These are phyloP conservation scores for Cavia aperea DNA, from an alignment of 2,113 vertebrate genomes.

Conservation along the genomic window DNA sequence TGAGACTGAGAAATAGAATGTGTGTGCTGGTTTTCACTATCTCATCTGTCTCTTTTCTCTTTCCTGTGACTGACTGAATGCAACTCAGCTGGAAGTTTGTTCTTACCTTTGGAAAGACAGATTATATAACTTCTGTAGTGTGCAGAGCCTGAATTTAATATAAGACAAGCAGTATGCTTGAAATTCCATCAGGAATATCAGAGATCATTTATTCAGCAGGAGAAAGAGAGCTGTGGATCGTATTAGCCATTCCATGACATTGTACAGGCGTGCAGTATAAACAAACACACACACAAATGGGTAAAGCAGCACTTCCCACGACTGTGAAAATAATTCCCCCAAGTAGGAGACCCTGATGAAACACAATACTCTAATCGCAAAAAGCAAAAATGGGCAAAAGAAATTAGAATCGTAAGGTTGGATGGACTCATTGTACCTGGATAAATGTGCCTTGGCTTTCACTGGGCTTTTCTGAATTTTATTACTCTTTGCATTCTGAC, in stretches of 20 bases:
- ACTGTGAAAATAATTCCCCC: constrained; percentile 13
- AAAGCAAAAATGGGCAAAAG: constrained; percentile 24
- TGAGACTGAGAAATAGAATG: neutral
- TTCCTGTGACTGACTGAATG: neutral
- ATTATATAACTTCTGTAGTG: neutral
- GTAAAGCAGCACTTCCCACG: neutral
- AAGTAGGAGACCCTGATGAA: neutral
- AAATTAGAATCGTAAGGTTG: neutral
- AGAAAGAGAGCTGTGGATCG: constrained; percentile 2
- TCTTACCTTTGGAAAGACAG: constrained; percentile 3
- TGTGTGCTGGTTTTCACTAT: neutral
- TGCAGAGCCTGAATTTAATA: constrained; percentile 41
- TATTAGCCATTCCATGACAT: constrained; percentile 2
- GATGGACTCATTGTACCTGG: constrained; percentile 32
- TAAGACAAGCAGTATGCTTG: constrained; percentile 21
- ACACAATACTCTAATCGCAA: neutral
- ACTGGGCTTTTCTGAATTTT: constrained; percentile 65
- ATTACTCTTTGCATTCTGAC: constrained; percentile 66
- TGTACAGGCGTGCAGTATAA: neutral
- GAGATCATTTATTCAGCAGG: constrained; percentile 25
- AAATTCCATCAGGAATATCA: constrained; percentile 34
- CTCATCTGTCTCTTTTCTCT: neutral
- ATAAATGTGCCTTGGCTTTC: constrained; percentile 56
- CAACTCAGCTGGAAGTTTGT: neutral
- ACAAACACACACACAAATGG: neutral